A percentile compares a stretch with the other conserved stretches of the same genome.
These are phyloP conservation scores for Festucalex cinctus DNA, from an alignment of 2,113 vertebrate genomes.

Conservation along the genomic window DNA sequence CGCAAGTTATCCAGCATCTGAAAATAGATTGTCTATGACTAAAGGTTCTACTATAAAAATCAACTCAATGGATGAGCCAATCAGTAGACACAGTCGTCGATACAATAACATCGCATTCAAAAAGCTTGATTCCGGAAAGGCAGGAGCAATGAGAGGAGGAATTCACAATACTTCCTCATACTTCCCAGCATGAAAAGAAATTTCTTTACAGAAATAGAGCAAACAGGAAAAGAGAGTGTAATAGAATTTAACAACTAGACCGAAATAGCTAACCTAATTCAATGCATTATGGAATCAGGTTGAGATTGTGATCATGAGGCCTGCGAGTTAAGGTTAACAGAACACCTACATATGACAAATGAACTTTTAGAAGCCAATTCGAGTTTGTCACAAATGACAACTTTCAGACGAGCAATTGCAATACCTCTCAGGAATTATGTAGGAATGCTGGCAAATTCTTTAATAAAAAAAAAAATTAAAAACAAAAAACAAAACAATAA, in stretches of 20 bases:
- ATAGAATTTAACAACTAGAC: constrained; percentile 22
- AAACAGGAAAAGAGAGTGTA: constrained; percentile 30
- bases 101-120: constrained; percentile 47
- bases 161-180: constrained; percentile 47
- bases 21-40: neutral
- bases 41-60: neutral
- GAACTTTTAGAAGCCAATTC: neutral
- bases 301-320: neutral
- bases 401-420: neutral
- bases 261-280: neutral
- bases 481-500: neutral
- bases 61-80: constrained; percentile 17
- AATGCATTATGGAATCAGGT: neutral
- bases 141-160: constrained; percentile 36
- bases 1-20: neutral
- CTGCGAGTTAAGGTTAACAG: too few relatives aligned
- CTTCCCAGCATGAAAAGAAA: constrained; percentile 16
- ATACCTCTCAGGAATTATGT: neutral
- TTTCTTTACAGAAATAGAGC: constrained; percentile 24
- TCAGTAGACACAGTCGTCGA: constrained; percentile 31
- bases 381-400: too few relatives aligned
- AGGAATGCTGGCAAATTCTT: neutral
- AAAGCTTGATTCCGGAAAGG: constrained; percentile 43
- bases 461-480: too few relatives aligned
- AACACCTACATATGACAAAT: neutral